Evolutionary conservation across 2,888 invertebrate species (phyloP), one percentile per base, ranked within the genome.

Genomic region (Minunthozetes semirufus): DNA sequence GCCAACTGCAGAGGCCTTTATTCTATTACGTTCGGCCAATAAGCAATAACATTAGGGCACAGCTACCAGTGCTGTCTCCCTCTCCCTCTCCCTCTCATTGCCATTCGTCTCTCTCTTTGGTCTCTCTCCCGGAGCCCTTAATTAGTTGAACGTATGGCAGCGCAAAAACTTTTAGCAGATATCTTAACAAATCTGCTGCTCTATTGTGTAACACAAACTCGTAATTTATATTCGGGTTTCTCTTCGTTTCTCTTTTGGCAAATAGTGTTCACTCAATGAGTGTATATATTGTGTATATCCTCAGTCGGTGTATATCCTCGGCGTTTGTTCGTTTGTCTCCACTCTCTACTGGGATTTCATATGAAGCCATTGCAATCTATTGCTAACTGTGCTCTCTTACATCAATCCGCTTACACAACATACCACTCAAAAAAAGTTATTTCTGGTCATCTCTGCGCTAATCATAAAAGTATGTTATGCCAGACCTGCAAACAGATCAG

Each of bases 11-110:
- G 15, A 27, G 59, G 29, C 27, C 33, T 38, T 66, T 66, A 70
- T 70, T 70, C 6, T 25, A 70, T 70, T 70, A 70, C 22, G 25
- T 70, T 9, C 70, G 70, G 48, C 70, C 70, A 70, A 42, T 70
- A 70, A 70, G 70, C 70, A 70, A 70, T 70, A 66, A 66, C 17
- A 66, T 66, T 38, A 63, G 15, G 63, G 13, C 22, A 56, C 22
- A 25, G 48, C 53, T 19, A 11, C 29, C 59, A 29, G 29, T 15
- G 59, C 63, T 66, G 38, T 19, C 59, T 59, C 59, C 11, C 22
- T 25, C 25, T 15, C 59, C 11, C 59, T 25, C 22, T 9, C 9
- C 1, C 59, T 25, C 22, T 15, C 25, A 9, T n/a, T 13, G 17
- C 19, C 13, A 56, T 19, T 48, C 6, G 5, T 19, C 50, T 50